Conservation (phyloP, 1,140 invertebrate species). For the Diabrotica undecimpunctata region DNA sequence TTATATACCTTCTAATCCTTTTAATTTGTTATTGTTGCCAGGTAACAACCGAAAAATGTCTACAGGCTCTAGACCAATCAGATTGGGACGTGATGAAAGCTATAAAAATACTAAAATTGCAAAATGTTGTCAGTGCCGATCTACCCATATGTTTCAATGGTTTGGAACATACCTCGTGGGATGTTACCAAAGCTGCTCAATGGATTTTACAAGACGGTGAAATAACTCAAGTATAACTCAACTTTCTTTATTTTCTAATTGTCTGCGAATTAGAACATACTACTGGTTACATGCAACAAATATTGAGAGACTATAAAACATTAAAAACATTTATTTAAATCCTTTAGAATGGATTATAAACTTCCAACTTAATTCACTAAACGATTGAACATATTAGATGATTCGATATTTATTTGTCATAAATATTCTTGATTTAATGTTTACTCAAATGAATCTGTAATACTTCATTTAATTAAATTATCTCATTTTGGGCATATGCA, state of each 20-base stretch:
- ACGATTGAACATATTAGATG: background rate
- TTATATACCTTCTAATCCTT: background rate
- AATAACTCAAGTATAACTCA: conserved; percentile 40
- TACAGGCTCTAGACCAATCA: conserved; percentile 75
- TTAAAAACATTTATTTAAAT: background rate
- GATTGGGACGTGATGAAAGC: conserved; percentile 87
- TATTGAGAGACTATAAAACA: no score
- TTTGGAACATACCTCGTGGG: conserved; percentile 43
- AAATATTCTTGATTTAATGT: background rate
- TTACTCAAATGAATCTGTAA: no score
- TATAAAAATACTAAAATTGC: conserved; percentile 78
- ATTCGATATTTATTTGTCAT: background rate
- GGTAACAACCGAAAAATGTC: conserved; percentile 74
- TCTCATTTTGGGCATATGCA: no score
- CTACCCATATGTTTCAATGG: conserved; percentile 40
- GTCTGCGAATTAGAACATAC: background rate
- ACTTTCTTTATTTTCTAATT: background rate
- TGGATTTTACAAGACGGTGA: conserved; percentile 47
- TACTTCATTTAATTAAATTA: no score
- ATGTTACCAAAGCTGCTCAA: conserved; percentile 46
- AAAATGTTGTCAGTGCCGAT: conserved; percentile 57
- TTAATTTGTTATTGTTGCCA: conserved; percentile 43
- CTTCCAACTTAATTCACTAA: background rate
- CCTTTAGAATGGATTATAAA: background rate
- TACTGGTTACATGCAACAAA: no score